Base-by-base conservation (phyloP, 2,888 invertebrate species). In the Acrobasis repandana region DNA sequence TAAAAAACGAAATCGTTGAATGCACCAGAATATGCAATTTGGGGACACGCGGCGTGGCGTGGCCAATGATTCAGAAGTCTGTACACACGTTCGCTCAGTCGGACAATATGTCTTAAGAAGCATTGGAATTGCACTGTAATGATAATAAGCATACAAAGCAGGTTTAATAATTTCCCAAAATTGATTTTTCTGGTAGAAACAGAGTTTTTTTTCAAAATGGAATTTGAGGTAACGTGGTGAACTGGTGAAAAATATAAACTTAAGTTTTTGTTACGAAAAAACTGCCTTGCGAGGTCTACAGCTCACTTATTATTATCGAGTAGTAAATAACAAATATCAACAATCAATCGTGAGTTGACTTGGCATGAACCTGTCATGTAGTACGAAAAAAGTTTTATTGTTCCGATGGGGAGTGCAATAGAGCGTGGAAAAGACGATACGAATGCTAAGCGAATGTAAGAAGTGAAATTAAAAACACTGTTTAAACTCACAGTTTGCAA, bases 11-110 rank as follows among this genome's bases (percentile, higher is more conserved):
- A 48, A 62, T 58, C 69, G 67, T 68, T 69, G 67, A 15, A 49
- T 63, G 64, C 62, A 65, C 65, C 67, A 63, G 62, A 70, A 70
- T 67, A 64, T 70, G 38, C 67, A 63, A 67, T 63, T 54, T 54
- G 54, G 54, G 18, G 38, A 54, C 54, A 38, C 14, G 36, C 20
- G 54, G 38, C 54, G 33, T n/a, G 14, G 36, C 54, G 49, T 11
- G 11, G 54, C n/a, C 20, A 20, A 43, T 54, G 54, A 20, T 38
- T 54, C 54, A 54, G 20, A 15, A 11, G 36, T 6, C 11, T 38
- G 54, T 14, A 6, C 0, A 54, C 20, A 54, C 38, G 54, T 1
- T 18, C 36, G 18, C 3, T 11, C 18, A 38, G 38, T 36, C 54
- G 11, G 54, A 14, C 3, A 48, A 57, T 48, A 34, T 16, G 33